Conservation (phyloP, 1,140 invertebrate species). For the Euwallacea similis region DNA sequence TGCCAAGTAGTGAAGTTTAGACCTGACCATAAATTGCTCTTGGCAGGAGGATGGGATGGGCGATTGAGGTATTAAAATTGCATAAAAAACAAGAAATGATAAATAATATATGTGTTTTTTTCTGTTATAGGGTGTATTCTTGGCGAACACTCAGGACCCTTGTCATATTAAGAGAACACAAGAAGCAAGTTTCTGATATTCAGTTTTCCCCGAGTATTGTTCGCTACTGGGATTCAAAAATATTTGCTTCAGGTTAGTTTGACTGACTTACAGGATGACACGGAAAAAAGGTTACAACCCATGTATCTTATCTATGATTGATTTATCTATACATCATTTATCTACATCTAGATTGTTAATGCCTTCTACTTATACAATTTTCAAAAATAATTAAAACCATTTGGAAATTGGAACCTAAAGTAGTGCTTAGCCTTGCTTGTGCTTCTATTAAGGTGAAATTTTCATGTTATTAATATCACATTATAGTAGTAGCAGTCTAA, state of each 20-base stretch:
- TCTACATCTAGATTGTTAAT: no score
- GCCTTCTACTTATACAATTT: no score
- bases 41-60: constrained; percentile 75
- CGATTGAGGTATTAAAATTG: constrained; percentile 54
- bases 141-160: constrained; percentile 75
- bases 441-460: no score
- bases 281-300: no score
- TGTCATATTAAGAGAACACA: constrained; percentile 72
- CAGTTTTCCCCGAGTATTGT: constrained; percentile 65
- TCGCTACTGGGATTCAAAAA: constrained; percentile 65
- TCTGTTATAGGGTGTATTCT: constrained; percentile 66
- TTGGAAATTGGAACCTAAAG: no score
- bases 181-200: constrained; percentile 67
- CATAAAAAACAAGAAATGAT: background rate
- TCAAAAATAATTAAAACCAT: no score
- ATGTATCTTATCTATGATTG: no score
- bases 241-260: constrained; percentile 65
- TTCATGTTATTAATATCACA: no score
- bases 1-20: constrained; percentile 70
- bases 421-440: no score
- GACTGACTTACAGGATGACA: background rate
- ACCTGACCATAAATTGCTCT: constrained; percentile 73
- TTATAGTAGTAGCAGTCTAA: no score
- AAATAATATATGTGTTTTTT: background rate
- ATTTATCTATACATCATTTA: no score